Evolutionary conservation across 2,797 vertebrate genomes (phyloP), one percentile per base, ranked within the genome.

Genomic region (Borostomias antarcticus): DNA sequence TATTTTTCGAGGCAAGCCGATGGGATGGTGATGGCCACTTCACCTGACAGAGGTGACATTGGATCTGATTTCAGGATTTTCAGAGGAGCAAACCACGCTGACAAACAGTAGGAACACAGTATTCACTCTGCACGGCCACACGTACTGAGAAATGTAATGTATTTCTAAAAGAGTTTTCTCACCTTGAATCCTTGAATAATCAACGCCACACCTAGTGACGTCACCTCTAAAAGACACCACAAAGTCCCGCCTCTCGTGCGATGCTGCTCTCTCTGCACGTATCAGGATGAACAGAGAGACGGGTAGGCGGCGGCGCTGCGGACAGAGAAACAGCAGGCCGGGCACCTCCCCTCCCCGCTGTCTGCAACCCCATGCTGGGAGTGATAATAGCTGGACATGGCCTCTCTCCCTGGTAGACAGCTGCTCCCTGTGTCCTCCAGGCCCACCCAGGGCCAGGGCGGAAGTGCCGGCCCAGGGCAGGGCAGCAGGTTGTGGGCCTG

Each of bases 331-430:
- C 66, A 52, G 19, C 8, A n/a, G n/a, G n/a, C n/a, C n/a, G n/a
- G n/a, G n/a, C n/a, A n/a, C n/a, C n/a, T n/a, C n/a, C n/a, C n/a
- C 43, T 0, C 75, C 33, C 73, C n/a, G 9, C 73, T 74, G 60
- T 69, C 81, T 70, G 74, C 63, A 78, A 70, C 83, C 82, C 72
- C 85, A 79, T 81, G 82, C 89, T 89, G 86, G 66, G 78, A 82
- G 82, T 76, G 81, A 88, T 91, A 88, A 90, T 89, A 68, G 80
- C 83, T 80, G 78, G 80, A 88, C 82, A 80, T 57, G 70, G 68
- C 61, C 80, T n/a, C 64, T 84, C 72, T 43, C 63, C 69, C 71
- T 78, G 78, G 74, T 74, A 79, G 65, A 79, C 87, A 88, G 84
- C 84, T 88, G 86, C 74, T 82, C n/a, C n/a, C 71, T 76, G 62